Conservation (phyloP, 2,888 invertebrate genomes). For the Idaea dimidiata region DNA sequence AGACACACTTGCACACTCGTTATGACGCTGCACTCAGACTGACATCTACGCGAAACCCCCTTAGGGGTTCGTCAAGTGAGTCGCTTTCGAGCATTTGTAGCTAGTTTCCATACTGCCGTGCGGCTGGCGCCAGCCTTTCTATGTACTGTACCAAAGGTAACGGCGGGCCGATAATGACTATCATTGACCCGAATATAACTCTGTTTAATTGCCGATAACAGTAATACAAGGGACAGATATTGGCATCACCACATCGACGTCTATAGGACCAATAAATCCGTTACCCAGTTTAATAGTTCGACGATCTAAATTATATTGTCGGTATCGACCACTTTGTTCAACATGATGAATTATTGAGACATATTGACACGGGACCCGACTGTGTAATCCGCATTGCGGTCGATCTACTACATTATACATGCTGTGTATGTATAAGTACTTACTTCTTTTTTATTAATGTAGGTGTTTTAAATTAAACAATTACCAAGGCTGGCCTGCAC, state of each 20-base stretch:
- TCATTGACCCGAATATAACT: conserved; percentile 17
- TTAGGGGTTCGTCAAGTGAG: too few species aligned
- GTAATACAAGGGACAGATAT: conserved; percentile 15
- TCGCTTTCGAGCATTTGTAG: too few species aligned
- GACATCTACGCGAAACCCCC: too few species aligned
- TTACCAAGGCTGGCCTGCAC: too few species aligned
- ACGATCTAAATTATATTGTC: conserved; percentile 43
- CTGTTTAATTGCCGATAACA: conserved; percentile 3
- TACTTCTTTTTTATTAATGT: too few species aligned
- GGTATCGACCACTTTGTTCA: conserved; percentile 41
- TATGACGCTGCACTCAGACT: too few species aligned
- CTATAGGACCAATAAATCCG: conserved; percentile 25
- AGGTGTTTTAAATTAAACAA: too few species aligned
- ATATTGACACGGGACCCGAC: conserved; percentile 44
- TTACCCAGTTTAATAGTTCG: conserved; percentile 21
- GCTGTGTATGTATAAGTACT: too few species aligned
- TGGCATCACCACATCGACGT: conserved; percentile 15
- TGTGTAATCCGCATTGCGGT: conserved; percentile 44
- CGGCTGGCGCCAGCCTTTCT: too few species aligned
- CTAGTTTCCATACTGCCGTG: too few species aligned
- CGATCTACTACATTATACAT: conserved; percentile 15
- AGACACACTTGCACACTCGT: too few species aligned
- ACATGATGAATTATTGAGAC: conserved; percentile 55
- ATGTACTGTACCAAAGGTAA: neutral
- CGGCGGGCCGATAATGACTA: neutral